Base-by-base conservation (phyloP, 2,888 invertebrate genomes). In the Alentia gelatinosa region DNA sequence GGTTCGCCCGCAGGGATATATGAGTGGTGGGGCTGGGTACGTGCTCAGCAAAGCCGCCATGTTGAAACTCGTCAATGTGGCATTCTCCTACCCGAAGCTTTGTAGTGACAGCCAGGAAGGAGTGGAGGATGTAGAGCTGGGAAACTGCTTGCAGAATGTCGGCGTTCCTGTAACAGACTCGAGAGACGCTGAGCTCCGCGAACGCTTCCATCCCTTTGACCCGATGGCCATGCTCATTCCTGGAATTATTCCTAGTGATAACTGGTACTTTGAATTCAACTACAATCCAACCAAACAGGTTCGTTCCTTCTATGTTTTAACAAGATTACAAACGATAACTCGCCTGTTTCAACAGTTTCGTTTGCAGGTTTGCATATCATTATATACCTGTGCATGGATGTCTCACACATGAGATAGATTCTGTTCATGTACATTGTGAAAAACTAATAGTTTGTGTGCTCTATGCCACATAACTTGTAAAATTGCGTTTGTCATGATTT, bases 171-270 rank as follows among this genome's bases (percentile, higher is more conserved):
- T 98, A 0, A 98, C 98, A 93, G 99, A 99, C 95, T 97, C 98
- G 0, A 97, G 99, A 1, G 99, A 99, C 96, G 97, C 97, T 0
- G 96, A 97, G 35, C 98, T 98, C 0, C 97, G 99, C 19, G 98
- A 98, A 0, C 97, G 99, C 26, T 99, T 99, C 96, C 98, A 99
- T 96, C 99, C 99, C 0, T 98, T 99, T 96, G 97, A 98, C 1
- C 99, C 99, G 0, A 98, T 98, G 94, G 98, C 98, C 95, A 98
- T 99, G 96, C 96, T 99, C 75, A 98, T 99, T 95, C 99, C 99
- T 0, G 98, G 97, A 92, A 98, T 98, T 92, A 97, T 98, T 63
- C 97, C 97, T 92, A 97, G 97, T 93, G 97, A 94, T 90, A 95
- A 95, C 94, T 99, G 99, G 99, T 98, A 98, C 96, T 98, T 98